Evolutionary conservation across 2,888 invertebrate species (phyloP), one percentile per base, ranked within the genome.

Genomic region (Silvanus unidentatus): DNA sequence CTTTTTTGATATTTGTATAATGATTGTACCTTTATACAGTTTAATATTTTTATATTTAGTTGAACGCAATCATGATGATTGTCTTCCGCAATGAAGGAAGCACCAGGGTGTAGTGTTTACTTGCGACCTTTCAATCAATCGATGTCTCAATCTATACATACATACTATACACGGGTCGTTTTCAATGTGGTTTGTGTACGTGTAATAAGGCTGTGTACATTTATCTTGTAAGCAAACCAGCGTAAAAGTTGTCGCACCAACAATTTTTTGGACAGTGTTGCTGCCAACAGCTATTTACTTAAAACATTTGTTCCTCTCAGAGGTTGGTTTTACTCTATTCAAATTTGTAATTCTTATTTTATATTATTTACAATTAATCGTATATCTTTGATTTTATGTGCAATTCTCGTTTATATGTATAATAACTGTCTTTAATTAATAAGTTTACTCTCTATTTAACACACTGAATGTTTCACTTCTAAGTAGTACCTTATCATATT

Each of bases 11-110:
- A 68, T 68, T 67, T 69, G 71, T 70, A 69, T 68, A 66, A 70
- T 70, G 65, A 68, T 68, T 69, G 68, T 68, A 70, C 68, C 68
- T 68, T 68, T 71, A 70, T 71, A 72, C 70, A 71, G 69, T 71
- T 70, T 68, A 69, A 70, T 71, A 70, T 71, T 71, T 72, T 72
- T 71, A 69, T 71, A 72, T 69, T 72, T 71, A 68, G 67, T 70
- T 71, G 68, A 69, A 70, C 66, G 69, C 72, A 71, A 71, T 72
- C 71, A 68, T 66, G 60, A 64, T 63, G 70, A 71, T 72, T 70
- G 72, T 72, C 72, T 71, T 72, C 71, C 72, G 68, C 66, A 66
- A 62, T 63, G 62, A 67, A 65, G 69, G 69, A 70, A 69, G 68
- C 66, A 68, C 67, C 70, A 70, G 71, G 71, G 70, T 70, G 70